A percentile compares a stretch with the other conserved stretches of the same genome.
phyloP scores from a whole-genome alignment of 2,797 vertebrate species.

The Myripristis murdjan region DNA sequence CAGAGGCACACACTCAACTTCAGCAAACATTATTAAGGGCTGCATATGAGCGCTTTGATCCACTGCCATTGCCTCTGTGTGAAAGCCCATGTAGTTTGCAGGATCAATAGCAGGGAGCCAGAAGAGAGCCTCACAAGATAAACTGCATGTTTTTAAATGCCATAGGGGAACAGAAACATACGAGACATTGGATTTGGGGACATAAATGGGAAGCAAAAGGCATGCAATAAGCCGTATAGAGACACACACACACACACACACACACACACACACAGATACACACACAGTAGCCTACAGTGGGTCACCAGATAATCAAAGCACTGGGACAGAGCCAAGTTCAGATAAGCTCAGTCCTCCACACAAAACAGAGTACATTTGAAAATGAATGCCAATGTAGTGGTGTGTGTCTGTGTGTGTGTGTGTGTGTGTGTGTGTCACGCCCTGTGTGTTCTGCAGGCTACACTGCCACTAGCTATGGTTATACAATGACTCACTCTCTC shows the following conservation, averaged over 20 bases:
- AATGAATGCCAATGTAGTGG: not conserved
- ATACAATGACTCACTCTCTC: conserved; percentile 56
- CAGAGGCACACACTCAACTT: not conserved
- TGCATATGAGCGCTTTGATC: conserved; percentile 42
- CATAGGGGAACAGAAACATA: not conserved
- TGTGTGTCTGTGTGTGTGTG: not conserved
- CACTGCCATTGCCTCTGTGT: conserved; percentile 17
- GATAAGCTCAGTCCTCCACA: not conserved
- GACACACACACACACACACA: not conserved
- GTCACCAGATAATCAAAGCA: no score
- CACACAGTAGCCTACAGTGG: not conserved
- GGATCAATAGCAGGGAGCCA: conserved; percentile 46
- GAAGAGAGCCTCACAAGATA: conserved; percentile 22
- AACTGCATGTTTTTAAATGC: conserved; percentile 10
- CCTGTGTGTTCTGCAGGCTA: not conserved
- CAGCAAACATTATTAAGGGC: conserved; percentile 40
- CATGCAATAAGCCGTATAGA: not conserved
- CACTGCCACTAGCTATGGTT: conserved; percentile 34
- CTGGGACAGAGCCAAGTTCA: no score
- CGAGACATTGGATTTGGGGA: not conserved
- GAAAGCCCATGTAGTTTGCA: conserved; percentile 19
- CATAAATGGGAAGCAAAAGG: not conserved
- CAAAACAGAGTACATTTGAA: not conserved
- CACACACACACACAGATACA: not conserved
- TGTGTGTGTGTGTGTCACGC: conserved; percentile 7